These are phyloP conservation scores for Hucho hucho DNA, from an alignment of 2,113 vertebrate genomes.

Conservation along the genomic window DNA sequence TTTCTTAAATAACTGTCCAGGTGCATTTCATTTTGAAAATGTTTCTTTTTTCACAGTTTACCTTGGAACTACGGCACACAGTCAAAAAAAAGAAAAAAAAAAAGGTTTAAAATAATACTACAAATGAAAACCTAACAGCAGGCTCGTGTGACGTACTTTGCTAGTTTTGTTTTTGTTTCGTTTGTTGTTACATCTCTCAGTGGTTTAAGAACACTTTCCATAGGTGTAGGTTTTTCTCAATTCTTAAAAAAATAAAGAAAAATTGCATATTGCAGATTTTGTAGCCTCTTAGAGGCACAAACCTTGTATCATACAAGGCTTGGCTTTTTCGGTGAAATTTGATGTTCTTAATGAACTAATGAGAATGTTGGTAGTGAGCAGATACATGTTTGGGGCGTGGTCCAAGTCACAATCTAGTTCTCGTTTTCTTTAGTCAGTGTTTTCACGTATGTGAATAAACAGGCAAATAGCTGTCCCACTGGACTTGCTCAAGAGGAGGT, in stretches of 20 bases:
- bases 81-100: constrained; percentile 60
- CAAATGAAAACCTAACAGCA: constrained; percentile 59
- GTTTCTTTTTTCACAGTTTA: constrained; percentile 87
- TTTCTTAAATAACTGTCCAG: constrained; percentile 68
- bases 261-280: constrained; percentile 94
- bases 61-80: constrained; percentile 78
- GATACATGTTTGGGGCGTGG: constrained; percentile 45
- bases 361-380: constrained; percentile 50
- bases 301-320: constrained; percentile 80
- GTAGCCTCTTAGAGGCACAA: constrained; percentile 87
- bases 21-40: constrained; percentile 72
- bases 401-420: constrained; percentile 18
- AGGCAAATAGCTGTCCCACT: constrained; percentile 29
- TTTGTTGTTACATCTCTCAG: constrained; percentile 75
- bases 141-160: constrained; percentile 63
- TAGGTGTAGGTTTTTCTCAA: constrained; percentile 68
- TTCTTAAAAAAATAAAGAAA: constrained; percentile 85
- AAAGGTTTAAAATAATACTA: constrained; percentile 53
- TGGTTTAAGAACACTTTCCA: constrained; percentile 89
- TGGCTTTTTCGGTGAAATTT: constrained; percentile 80
- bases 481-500: constrained; percentile 24
- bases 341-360: constrained; percentile 66
- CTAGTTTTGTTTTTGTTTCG: constrained; percentile 68
- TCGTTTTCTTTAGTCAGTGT: constrained; percentile 35
- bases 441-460: constrained; percentile 42